A percentile compares a stretch with the other conserved stretches of the same genome.
These are phyloP conservation scores for Lepilemur septentrionalis DNA, from an alignment of 2,797 vertebrate species.

Conservation along the genomic window DNA sequence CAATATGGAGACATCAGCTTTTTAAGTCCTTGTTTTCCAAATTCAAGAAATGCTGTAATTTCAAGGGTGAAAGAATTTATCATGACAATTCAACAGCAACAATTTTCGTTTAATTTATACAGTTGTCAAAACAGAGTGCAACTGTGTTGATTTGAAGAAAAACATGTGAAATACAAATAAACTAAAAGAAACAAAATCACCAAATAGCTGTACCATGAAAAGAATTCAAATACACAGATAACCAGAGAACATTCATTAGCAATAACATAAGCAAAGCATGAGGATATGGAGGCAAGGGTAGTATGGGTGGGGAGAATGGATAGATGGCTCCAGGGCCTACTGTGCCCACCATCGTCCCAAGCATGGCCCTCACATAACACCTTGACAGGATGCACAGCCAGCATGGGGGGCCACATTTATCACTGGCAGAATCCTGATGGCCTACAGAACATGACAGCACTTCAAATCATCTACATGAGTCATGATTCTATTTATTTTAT, in stretches of 20 bases:
- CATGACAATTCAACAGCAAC: neutral
- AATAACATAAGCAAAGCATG: fast-evolving
- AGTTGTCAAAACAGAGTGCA: neutral
- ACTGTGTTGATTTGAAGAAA: neutral
- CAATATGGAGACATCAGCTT: neutral
- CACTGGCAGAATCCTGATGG: neutral
- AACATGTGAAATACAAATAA: conserved; percentile 29
- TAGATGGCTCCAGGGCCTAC: fast-evolving
- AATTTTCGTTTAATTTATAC: conserved; percentile 48
- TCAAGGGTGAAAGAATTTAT: conserved; percentile 7
- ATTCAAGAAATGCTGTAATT: neutral
- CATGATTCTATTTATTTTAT: neutral
- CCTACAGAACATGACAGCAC: neutral
- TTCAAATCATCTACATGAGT: neutral
- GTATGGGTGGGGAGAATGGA: fast-evolving
- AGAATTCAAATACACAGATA: neutral
- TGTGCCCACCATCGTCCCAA: fast-evolving
- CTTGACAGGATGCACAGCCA: neutral
- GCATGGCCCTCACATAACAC: neutral
- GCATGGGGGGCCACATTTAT: neutral
- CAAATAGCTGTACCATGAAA: neutral
- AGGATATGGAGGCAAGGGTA: fast-evolving
- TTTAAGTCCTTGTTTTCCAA: conserved; percentile 13
- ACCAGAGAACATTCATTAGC: neutral
- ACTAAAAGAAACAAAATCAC: neutral